A percentile compares a stretch with the other conserved stretches of the same genome.
These are phyloP conservation scores for Eretmochelys imbricata DNA, from an alignment of 2,113 vertebrate genomes.

Conservation along the genomic window DNA sequence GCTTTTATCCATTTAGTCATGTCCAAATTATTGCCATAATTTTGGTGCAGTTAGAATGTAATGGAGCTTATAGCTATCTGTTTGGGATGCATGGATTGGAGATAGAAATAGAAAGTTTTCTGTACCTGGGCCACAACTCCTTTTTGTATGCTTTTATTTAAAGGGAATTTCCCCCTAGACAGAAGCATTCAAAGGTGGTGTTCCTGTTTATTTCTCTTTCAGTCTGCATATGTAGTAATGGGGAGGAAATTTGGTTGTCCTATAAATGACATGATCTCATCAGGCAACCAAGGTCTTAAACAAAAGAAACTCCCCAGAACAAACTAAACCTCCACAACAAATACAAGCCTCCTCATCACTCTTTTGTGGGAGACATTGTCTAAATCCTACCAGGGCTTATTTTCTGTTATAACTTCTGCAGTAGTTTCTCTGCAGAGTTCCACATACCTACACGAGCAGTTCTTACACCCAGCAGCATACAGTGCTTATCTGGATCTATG, in stretches of 20 bases:
- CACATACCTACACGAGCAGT: background rate
- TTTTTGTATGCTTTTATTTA: background rate
- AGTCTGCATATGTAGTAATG: accelerated
- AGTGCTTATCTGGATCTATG: background rate
- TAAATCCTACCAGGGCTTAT: background rate
- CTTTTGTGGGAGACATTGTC: accelerated
- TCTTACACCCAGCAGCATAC: background rate
- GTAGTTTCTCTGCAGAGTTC: background rate
- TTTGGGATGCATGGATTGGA: background rate
- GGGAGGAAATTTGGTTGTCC: background rate
- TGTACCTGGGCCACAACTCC: background rate
- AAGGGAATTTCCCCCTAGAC: background rate
- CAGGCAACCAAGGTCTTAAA: background rate
- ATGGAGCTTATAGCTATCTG: background rate
- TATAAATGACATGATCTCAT: background rate
- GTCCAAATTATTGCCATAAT: background rate
- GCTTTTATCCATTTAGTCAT: background rate
- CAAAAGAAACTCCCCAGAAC: background rate
- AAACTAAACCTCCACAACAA: background rate
- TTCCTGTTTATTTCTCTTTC: background rate
- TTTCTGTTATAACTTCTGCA: background rate
- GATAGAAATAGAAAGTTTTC: background rate
- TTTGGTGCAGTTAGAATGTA: background rate
- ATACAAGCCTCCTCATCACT: background rate
- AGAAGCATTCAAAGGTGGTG: background rate